Conservation (phyloP, 2,113 vertebrate species). For the Cepphus grylle region DNA sequence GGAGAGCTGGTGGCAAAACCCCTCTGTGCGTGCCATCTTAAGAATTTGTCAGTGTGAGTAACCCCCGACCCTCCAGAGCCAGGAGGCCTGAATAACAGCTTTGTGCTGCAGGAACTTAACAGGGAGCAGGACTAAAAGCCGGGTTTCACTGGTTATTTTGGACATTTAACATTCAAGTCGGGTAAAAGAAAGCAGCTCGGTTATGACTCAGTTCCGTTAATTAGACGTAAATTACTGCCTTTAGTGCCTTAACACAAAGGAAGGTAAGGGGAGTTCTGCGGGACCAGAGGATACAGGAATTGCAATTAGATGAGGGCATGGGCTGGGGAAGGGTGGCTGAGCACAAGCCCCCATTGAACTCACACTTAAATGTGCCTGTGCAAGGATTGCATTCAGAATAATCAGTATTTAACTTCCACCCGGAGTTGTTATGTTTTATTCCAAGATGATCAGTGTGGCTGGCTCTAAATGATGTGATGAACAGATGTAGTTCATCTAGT, state of each 20-base stretch:
- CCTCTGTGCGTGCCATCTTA: slow-evolving; percentile 69
- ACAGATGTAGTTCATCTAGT: background rate
- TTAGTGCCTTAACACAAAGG: slow-evolving; percentile 69
- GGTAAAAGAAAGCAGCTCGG: slow-evolving; percentile 69
- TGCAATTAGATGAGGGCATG: slow-evolving; percentile 70
- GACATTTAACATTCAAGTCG: slow-evolving; percentile 72
- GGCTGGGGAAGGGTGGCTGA: slow-evolving; percentile 59
- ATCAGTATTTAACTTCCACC: background rate
- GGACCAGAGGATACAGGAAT: slow-evolving; percentile 72
- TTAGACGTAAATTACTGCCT: slow-evolving; percentile 82
- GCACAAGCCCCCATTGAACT: slow-evolving; percentile 65
- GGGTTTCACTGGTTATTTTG: slow-evolving; percentile 68
- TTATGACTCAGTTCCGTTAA: slow-evolving; percentile 83
- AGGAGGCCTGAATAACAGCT: slow-evolving; percentile 70
- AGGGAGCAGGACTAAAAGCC: slow-evolving; percentile 60
- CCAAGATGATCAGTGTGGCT: background rate
- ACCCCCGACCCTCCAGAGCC: slow-evolving; percentile 80
- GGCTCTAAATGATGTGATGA: background rate
- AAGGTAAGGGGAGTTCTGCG: slow-evolving; percentile 73
- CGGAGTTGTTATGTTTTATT: background rate
- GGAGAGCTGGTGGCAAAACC: slow-evolving; percentile 69
- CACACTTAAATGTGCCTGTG: background rate
- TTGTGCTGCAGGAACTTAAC: slow-evolving; percentile 68
- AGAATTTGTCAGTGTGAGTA: slow-evolving; percentile 82
- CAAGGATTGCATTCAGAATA: background rate